Evolutionary conservation across 1,140 invertebrate genomes (phyloP).

Genomic region (Babylonia areolata): DNA sequence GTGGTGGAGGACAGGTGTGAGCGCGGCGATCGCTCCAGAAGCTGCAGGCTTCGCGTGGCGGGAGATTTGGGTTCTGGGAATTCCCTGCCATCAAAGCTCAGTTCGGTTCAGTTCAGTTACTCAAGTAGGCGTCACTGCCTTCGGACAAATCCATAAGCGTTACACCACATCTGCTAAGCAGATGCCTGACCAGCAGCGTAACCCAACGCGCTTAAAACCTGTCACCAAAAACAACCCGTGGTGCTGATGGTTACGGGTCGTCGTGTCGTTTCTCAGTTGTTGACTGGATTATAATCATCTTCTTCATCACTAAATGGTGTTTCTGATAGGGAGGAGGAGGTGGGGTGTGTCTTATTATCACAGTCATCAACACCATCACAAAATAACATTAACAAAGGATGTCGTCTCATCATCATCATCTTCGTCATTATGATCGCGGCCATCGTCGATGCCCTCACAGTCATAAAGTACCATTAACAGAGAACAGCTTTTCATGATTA

Average conservation of each 20-base stretch:
- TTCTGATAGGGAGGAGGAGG: no score
- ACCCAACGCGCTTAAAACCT: no score
- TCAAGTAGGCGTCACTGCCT: no score
- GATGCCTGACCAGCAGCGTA: no score
- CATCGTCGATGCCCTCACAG: no score
- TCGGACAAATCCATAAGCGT: no score
- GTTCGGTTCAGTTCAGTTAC: neutral
- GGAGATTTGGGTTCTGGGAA: conserved; percentile 19
- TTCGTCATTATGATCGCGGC: neutral
- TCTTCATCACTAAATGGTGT: neutral
- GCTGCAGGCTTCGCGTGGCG: neutral
- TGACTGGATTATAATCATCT: neutral
- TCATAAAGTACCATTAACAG: no score
- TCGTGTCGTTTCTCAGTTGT: neutral
- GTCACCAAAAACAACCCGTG: no score
- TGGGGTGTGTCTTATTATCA: neutral
- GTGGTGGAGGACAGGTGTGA: neutral
- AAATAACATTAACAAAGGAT: neutral
- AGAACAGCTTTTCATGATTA: no score
- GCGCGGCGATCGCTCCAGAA: neutral
- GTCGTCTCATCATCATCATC: neutral
- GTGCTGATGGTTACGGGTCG: no score
- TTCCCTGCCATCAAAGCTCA: conserved; percentile 7
- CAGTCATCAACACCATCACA: neutral
- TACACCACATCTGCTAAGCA: no score